Evolutionary conservation across 2,888 invertebrate species (phyloP).

Genomic region (Trissolcus brochymenae): DNA sequence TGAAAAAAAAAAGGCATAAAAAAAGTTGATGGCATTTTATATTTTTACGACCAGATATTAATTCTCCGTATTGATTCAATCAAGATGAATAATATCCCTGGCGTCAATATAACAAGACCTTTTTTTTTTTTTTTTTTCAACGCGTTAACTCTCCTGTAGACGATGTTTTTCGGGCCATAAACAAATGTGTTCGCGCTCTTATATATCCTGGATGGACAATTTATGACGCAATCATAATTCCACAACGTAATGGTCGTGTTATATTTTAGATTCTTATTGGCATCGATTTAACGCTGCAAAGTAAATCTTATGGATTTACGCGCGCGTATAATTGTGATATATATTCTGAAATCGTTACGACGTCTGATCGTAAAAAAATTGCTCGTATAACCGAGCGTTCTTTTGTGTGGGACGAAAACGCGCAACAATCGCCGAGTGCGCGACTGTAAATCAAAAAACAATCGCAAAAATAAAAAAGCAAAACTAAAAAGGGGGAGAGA

Average conservation of each 20-base stretch:
- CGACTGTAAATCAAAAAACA: constrained; percentile 29
- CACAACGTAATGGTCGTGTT: constrained; percentile 35
- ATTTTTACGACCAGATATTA: not conserved
- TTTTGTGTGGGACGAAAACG: constrained; percentile 12
- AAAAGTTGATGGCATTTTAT: not conserved
- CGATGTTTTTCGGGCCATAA: constrained; percentile 19
- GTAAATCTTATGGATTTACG: constrained; percentile 46
- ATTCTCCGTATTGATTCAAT: not conserved
- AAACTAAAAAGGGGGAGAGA: not conserved
- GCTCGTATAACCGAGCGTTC: constrained; percentile 17
- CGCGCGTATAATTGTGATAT: constrained; percentile 40
- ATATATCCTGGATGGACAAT: constrained; percentile 17
- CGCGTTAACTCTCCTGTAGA: constrained; percentile 9
- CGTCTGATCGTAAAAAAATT: constrained; percentile 8
- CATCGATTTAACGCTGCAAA: constrained; percentile 42
- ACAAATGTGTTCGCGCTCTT: constrained; percentile 25
- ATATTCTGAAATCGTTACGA: constrained; percentile 27
- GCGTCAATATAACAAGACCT: constrained; percentile 7
- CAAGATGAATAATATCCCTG: constrained; percentile 5
- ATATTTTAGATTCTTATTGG: constrained; percentile 47
- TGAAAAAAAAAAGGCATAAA: not conserved
- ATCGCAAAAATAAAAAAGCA: constrained; percentile 5
- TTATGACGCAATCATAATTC: constrained; percentile 41
- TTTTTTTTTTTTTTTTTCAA: too few relatives aligned
- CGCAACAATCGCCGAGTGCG: constrained; percentile 1